Evolutionary conservation across 2,797 vertebrate species (phyloP), one percentile per base, ranked within the genome.

Genomic region (Coilia nasus): DNA sequence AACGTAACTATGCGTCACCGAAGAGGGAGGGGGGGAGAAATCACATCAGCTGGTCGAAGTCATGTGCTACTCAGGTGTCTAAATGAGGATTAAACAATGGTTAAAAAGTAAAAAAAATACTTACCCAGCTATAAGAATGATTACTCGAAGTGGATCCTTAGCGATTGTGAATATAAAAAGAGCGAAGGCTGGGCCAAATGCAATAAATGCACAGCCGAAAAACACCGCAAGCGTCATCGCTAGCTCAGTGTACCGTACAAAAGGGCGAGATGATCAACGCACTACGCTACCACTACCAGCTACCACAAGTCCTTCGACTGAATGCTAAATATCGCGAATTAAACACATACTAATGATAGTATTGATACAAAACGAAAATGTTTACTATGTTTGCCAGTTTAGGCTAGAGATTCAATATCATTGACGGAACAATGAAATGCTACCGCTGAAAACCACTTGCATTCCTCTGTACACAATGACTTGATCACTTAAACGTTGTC

Each of bases 121-220:
- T 93, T 86, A 95, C 95, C 95, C 95, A 0, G 95, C 94, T 85
- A 96, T 94, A 81, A 96, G 92, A 86, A 96, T 94, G 89, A 96
- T 94, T 87, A 96, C 92, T 86, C 94, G 90, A 21, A 96, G 91
- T 3, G 94, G 94, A 78, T 95, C 94, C 54, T 87, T 92, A 84
- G 93, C 93, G 83, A 96, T 92, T 41, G 94, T 95, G 91, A 96
- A 93, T 3, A 95, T 84, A 88, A 95, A 95, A 14, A 95, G 92
- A 17, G 94, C 87, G 62, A 95, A 89, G 0, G 94, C 93, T 23
- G 94, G 95, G 89, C 94, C 94, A 84, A 96, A 96, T 82, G 95
- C 94, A 85, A 94, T 93, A 90, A 93, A 94, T 67, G 94, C 92
- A 87, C 95, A 96, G 17, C 95, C 94, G 86, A 94, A 94, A 91